Percentiles rank a stretch among this genome's conserved stretches.
phyloP scores from a whole-genome alignment of 2,113 vertebrate genomes.

The Pogona vitticeps region DNA sequence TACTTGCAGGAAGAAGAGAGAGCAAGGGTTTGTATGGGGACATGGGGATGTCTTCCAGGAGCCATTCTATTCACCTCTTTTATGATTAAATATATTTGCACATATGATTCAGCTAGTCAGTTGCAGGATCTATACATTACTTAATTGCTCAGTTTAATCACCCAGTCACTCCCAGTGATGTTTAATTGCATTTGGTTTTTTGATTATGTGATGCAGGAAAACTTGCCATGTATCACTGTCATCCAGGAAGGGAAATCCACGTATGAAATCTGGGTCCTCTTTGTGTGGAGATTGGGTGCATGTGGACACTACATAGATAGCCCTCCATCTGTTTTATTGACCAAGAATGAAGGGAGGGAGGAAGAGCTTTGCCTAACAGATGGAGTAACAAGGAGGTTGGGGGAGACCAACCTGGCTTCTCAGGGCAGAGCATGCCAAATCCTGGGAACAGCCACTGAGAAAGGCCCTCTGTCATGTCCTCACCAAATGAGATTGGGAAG shows the following conservation, averaged over 20 bases:
- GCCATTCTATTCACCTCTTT: neutral
- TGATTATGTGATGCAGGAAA: slow-evolving; percentile 22
- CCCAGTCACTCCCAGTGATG: slow-evolving; percentile 26
- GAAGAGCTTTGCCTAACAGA: no score
- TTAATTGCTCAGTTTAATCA: slow-evolving; percentile 32
- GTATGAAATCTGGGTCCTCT: neutral
- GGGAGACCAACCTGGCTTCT: no score
- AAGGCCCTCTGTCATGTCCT: no score
- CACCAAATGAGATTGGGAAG: no score
- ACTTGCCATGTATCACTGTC: slow-evolving; percentile 4
- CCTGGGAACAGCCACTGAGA: no score
- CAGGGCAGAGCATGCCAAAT: no score
- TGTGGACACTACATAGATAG: neutral
- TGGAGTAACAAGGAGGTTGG: no score
- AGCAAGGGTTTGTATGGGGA: no score
- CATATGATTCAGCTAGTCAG: slow-evolving; percentile 9
- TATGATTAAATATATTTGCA: slow-evolving; percentile 15
- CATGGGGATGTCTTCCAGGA: neutral
- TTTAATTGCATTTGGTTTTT: slow-evolving; percentile 22
- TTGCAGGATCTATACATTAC: slow-evolving; percentile 6
- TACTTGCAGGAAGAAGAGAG: neutral
- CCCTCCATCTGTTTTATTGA: no score
- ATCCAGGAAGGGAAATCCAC: neutral
- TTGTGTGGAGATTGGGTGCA: neutral
- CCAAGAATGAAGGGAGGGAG: no score